These are phyloP conservation scores for Barnardius zonarius DNA, from an alignment of 2,113 vertebrate species.

Conservation along the genomic window DNA sequence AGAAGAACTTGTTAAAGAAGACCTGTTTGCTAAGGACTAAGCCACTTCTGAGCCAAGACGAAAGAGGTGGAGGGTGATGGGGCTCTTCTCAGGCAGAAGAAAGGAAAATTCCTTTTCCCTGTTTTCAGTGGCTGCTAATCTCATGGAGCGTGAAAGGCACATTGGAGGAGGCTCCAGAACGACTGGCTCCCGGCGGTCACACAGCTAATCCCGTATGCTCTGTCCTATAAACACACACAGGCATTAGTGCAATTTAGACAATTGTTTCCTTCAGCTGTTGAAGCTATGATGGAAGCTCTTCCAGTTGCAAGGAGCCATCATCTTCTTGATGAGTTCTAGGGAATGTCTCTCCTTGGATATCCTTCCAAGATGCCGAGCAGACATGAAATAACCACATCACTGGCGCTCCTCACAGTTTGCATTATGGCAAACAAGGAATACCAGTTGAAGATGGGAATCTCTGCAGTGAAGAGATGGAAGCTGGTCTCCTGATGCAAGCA, in stretches of 20 bases:
- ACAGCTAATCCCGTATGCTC: not conserved
- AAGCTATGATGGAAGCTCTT: not conserved
- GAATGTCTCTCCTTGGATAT: not conserved
- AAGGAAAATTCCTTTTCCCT: slow-evolving; percentile 39
- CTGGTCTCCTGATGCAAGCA: not conserved
- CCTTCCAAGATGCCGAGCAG: not conserved
- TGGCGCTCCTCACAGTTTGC: not conserved
- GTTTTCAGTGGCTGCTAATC: slow-evolving; percentile 13
- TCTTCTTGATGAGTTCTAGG: not conserved
- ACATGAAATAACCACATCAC: accelerated
- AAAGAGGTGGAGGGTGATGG: not conserved
- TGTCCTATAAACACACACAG: not conserved
- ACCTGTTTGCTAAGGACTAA: slow-evolving; percentile 51
- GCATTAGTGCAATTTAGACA: not conserved
- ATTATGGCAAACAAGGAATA: not conserved
- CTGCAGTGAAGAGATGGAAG: not conserved
- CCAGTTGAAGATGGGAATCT: not conserved
- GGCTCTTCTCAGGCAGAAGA: slow-evolving; percentile 9
- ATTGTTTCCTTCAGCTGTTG: not conserved
- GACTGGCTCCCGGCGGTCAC: not conserved
- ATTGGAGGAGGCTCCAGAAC: slow-evolving; percentile 11
- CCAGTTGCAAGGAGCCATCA: not conserved
- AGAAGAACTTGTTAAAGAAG: slow-evolving; percentile 29
- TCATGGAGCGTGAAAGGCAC: slow-evolving; percentile 55
- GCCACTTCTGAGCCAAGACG: not conserved